Conservation (phyloP, 1,140 invertebrate species). For the Drosophila santomea region DNA sequence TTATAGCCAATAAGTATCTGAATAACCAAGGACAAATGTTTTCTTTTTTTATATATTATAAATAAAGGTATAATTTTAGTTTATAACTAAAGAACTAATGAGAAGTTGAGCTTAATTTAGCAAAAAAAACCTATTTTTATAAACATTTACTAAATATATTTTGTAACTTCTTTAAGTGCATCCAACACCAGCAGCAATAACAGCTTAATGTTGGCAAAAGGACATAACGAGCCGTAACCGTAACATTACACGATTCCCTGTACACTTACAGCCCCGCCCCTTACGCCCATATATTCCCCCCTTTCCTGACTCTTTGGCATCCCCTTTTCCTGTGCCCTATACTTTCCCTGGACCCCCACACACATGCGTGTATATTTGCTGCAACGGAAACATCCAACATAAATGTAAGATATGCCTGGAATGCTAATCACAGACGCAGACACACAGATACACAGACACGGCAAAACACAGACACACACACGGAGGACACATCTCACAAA, state of each 20-base stretch:
- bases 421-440: conserved; percentile 76
- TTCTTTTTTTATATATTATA: no score
- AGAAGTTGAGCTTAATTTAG: not conserved
- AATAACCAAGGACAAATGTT: no score
- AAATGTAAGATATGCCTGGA: conserved; percentile 81
- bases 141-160: not conserved
- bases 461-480: conserved; percentile 9
- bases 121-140: not conserved
- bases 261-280: conserved; percentile 7
- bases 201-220: conserved; percentile 66
- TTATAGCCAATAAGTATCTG: no score
- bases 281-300: not conserved
- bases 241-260: conserved; percentile 74
- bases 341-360: conserved; percentile 1
- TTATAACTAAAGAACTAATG: no score
- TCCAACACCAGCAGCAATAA: conserved; percentile 39
- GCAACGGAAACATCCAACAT: conserved; percentile 82
- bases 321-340: not conserved
- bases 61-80: no score
- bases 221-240: conserved; percentile 81
- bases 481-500: conserved; percentile 21
- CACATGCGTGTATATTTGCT: conserved; percentile 63
- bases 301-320: not conserved
- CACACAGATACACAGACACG: conserved; percentile 29
- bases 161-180: conserved; percentile 6